Evolutionary conservation across 2,797 vertebrate species (phyloP).

Genomic region (Eurystomus glaucurus): DNA sequence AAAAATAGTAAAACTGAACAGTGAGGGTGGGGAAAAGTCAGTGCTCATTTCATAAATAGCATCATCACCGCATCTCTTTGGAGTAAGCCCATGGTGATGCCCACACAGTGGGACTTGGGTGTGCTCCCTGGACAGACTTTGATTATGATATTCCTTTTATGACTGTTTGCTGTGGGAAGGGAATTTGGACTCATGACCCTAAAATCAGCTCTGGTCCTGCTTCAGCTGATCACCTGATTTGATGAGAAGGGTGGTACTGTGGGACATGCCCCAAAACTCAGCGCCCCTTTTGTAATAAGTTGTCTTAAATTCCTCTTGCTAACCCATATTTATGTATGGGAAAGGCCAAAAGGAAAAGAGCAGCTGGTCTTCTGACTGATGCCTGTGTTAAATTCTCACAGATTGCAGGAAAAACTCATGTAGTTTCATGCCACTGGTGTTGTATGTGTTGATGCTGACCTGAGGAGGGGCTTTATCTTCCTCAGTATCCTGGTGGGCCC

Average conservation of each 20-base stretch:
- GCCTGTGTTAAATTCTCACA: not conserved
- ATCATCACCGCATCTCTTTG: not conserved
- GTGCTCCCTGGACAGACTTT: not conserved
- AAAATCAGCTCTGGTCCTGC: not conserved
- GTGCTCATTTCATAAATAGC: not conserved
- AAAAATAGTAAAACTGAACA: constrained; percentile 3
- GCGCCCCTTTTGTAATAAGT: not conserved
- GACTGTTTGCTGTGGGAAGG: not conserved
- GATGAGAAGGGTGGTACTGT: not conserved
- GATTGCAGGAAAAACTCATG: not conserved
- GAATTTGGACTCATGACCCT: not conserved
- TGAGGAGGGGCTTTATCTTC: not conserved
- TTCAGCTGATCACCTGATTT: not conserved
- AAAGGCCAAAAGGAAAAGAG: not conserved
- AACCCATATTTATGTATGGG: not conserved
- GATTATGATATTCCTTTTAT: not conserved
- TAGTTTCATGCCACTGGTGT: not conserved
- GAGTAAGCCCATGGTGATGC: not conserved
- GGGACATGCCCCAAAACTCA: not conserved
- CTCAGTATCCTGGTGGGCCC: not conserved
- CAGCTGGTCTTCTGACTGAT: not conserved
- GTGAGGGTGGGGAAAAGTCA: constrained; percentile 17
- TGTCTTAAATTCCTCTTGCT: not conserved
- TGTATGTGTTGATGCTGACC: not conserved
- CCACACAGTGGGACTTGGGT: not conserved